Conservation (phyloP, 1,140 invertebrate genomes). For the Scaptomyza montana region DNA sequence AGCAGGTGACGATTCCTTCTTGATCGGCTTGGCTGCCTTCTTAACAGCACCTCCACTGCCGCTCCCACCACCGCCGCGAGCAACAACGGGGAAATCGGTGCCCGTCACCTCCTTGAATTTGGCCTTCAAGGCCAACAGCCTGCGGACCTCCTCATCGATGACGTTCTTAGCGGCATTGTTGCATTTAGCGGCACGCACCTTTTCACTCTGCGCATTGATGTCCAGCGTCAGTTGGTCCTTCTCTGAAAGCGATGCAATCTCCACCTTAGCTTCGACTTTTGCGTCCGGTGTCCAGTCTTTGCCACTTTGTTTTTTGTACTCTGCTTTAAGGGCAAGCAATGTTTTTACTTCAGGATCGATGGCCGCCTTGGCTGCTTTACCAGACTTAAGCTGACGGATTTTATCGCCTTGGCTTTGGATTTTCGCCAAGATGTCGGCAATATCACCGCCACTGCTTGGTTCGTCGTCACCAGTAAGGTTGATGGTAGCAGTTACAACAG, state of each 20-base stretch:
- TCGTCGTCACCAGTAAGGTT: conserved; percentile 59
- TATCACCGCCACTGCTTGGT: conserved; percentile 21
- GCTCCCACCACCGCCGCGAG: conserved; percentile 62
- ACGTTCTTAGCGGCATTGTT: conserved; percentile 85
- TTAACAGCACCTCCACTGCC: conserved; percentile 71
- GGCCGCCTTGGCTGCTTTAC: conserved; percentile 85
- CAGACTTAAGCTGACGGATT: conserved; percentile 88
- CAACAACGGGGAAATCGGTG: conserved; percentile 86
- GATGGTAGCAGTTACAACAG: conserved; percentile 31
- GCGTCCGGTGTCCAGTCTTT: conserved; percentile 86
- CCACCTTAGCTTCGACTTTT: conserved; percentile 57
- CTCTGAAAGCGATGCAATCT: conserved; percentile 34
- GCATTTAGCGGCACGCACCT: conserved; percentile 86
- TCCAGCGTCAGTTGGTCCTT: conserved; percentile 79
- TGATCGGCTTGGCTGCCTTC: conserved; percentile 67
- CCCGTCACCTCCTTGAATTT: conserved; percentile 91
- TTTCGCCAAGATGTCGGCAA: conserved; percentile 61
- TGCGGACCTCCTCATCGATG: conserved; percentile 90
- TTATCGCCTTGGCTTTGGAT: conserved; percentile 88
- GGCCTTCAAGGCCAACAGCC: conserved; percentile 89
- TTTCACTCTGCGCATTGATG: conserved; percentile 86
- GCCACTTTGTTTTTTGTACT: conserved; percentile 87
- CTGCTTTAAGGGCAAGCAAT: conserved; percentile 87
- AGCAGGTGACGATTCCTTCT: conserved; percentile 47
- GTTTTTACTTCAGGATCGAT: conserved; percentile 87